These are phyloP conservation scores for Sandelia bainsii DNA, from an alignment of 2,797 vertebrate genomes.

Conservation along the genomic window DNA sequence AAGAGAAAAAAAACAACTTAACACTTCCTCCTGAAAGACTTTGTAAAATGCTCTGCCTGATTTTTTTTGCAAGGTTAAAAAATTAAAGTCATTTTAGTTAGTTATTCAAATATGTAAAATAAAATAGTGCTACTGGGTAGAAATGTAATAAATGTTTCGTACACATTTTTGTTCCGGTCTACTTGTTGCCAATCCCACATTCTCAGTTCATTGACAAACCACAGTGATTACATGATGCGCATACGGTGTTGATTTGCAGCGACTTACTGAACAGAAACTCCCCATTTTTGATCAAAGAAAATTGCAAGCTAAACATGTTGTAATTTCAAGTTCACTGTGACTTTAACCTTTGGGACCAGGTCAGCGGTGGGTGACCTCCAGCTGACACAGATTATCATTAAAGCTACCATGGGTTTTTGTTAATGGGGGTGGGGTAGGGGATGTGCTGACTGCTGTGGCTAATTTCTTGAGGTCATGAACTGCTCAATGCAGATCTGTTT, in stretches of 20 bases:
- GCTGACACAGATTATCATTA: slow-evolving; percentile 17
- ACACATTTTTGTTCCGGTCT: too few species aligned
- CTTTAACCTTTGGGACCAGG: slow-evolving; percentile 7
- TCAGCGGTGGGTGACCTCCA: background rate
- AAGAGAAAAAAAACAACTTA: too few species aligned
- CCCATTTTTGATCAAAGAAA: too few species aligned
- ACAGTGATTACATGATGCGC: too few species aligned
- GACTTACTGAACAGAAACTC: background rate
- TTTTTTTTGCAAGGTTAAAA: background rate
- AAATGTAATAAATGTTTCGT: too few species aligned
- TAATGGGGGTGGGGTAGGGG: background rate
- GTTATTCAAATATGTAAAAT: too few species aligned
- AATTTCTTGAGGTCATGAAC: slow-evolving; percentile 27
- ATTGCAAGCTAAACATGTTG: background rate
- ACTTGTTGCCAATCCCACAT: too few species aligned
- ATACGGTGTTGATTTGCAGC: background rate
- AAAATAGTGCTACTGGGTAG: too few species aligned
- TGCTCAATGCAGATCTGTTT: slow-evolving; percentile 35
- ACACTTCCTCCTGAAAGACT: too few species aligned
- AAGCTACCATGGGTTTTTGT: slow-evolving; percentile 16
- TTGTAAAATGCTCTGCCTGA: background rate
- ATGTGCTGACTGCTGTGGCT: background rate
- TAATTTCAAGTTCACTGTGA: background rate
- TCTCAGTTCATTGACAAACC: too few species aligned
- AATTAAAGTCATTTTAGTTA: too few species aligned